These are phyloP conservation scores for Drosophila fuyamai DNA, from an alignment of 1,140 invertebrate species.

Conservation along the genomic window DNA sequence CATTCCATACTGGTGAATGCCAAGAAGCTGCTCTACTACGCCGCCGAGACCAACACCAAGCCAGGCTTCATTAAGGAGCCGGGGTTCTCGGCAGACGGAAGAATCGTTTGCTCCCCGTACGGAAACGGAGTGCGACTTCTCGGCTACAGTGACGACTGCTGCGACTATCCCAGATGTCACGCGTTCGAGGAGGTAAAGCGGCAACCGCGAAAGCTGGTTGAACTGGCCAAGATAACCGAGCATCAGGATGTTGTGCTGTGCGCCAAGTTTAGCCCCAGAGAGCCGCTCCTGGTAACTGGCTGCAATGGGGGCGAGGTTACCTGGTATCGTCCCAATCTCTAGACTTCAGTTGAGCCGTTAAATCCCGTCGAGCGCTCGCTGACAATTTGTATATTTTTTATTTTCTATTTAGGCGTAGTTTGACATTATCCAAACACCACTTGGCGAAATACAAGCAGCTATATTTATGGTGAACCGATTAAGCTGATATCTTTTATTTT, in stretches of 20 bases:
- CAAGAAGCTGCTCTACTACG: conserved; percentile 92
- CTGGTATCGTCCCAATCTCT: conserved; percentile 93
- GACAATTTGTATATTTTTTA: conserved; percentile 37
- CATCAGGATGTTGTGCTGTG: conserved; percentile 95
- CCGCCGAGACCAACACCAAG: conserved; percentile 94
- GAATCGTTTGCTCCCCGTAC: conserved; percentile 95
- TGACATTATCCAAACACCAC: conserved; percentile 17
- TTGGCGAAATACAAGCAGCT: conserved; percentile 35
- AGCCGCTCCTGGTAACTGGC: conserved; percentile 94
- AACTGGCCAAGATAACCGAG: conserved; percentile 89
- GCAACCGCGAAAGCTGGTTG: conserved; percentile 85
- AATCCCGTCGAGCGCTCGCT: background rate
- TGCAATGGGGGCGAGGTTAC: conserved; percentile 94
- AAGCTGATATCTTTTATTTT: conserved; percentile 54
- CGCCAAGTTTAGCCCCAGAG: conserved; percentile 94
- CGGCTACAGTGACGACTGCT: conserved; percentile 91
- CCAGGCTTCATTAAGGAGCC: conserved; percentile 95
- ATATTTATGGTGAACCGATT: conserved; percentile 48
- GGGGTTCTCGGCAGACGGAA: conserved; percentile 94
- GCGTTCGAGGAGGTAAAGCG: conserved; percentile 78
- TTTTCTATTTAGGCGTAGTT: conserved; percentile 29
- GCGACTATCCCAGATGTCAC: conserved; percentile 90
- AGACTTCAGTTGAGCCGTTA: conserved; percentile 9
- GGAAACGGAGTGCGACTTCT: conserved; percentile 93
- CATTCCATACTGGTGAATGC: conserved; percentile 89